A percentile compares a stretch with the other conserved stretches of the same genome.
Conservation (phyloP, 2,113 vertebrate genomes). For the Holacanthus passer region DNA sequence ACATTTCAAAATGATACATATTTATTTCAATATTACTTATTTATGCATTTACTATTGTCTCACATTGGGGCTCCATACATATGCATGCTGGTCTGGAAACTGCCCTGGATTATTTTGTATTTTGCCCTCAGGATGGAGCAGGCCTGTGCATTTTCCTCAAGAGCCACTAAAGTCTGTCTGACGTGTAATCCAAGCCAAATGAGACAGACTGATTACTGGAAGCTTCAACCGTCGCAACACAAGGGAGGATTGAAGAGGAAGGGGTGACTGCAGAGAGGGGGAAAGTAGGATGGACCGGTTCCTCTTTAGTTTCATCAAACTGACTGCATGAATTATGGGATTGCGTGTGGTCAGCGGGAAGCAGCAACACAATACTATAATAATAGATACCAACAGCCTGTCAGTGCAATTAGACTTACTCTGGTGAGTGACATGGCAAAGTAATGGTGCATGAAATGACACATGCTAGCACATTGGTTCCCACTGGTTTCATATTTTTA, state of each 20-base stretch:
- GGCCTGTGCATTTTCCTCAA: slow-evolving; percentile 55
- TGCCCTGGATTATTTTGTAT: slow-evolving; percentile 2
- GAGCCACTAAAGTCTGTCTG: slow-evolving; percentile 44
- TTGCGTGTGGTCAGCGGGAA: slow-evolving; percentile 48
- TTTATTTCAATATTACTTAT: background rate
- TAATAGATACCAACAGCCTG: slow-evolving; percentile 55
- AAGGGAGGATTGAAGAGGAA: slow-evolving; percentile 7
- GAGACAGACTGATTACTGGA: slow-evolving; percentile 62
- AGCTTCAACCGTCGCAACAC: slow-evolving; percentile 31
- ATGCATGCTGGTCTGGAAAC: slow-evolving; percentile 13
- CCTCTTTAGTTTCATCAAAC: slow-evolving; percentile 30
- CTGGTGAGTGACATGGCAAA: slow-evolving; percentile 53
- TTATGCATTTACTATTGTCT: background rate
- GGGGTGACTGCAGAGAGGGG: background rate
- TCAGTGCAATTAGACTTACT: slow-evolving; percentile 49
- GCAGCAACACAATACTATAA: slow-evolving; percentile 41
- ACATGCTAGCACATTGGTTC: slow-evolving; percentile 26
- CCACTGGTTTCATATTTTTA: slow-evolving; percentile 45
- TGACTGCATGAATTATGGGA: slow-evolving; percentile 55
- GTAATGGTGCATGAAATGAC: slow-evolving; percentile 67
- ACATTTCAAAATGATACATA: too few species aligned
- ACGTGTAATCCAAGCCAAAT: slow-evolving; percentile 67
- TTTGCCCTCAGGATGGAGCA: slow-evolving; percentile 23
- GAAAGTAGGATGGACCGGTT: slow-evolving; percentile 11
- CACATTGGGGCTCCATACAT: background rate